Evolutionary conservation across 2,113 vertebrate genomes (phyloP), one percentile per base, ranked within the genome.

Genomic region (Peromyscus polionotus): DNA sequence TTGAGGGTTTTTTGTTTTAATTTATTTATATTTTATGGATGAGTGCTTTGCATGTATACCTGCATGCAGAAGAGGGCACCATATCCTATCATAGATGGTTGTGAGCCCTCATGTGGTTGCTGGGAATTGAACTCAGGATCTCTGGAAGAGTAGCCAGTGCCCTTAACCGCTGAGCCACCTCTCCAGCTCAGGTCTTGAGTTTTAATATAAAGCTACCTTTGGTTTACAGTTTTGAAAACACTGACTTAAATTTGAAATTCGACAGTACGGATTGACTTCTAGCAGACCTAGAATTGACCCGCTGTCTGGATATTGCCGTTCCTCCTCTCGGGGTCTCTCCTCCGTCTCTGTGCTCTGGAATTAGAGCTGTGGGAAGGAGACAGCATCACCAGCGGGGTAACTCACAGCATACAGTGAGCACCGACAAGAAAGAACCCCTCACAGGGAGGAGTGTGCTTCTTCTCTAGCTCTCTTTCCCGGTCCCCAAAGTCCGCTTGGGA

Each of bases 181-280:
- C 67, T 7, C 33, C 13, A 70, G 67, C 5, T 33, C 33, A 36
- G 65, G 3, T 92, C 81, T 86, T 96, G 39, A 85, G 28, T 75
- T 94, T 75, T 81, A 77, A 93, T 59, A 39, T 80, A 90, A 90
- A 28, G 48, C 6, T 57, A 57, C 31, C n/a, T 94, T 86, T 39
- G 65, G 10, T 45, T 20, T 39, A 88, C 1, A 39, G 67, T 28
- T 28, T 83, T 67, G 17, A 3, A 48, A 88, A 57, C 86, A 10
- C n/a, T 90, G 42, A 76, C 31, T 81, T 76, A 88, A 57, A 80
- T 87, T 92, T 8, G 65, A 77, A 94, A 88, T 48, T 85, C 54
- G 33, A 85, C 36, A 61, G 33, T 42, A 81, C 19, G 57, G 65
- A 63, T 1, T 4, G 45, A 72, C 39, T 54, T 65, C 33, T 57